Evolutionary conservation across 2,113 vertebrate genomes (phyloP).

Genomic region (Chlorodrepanis virens): DNA sequence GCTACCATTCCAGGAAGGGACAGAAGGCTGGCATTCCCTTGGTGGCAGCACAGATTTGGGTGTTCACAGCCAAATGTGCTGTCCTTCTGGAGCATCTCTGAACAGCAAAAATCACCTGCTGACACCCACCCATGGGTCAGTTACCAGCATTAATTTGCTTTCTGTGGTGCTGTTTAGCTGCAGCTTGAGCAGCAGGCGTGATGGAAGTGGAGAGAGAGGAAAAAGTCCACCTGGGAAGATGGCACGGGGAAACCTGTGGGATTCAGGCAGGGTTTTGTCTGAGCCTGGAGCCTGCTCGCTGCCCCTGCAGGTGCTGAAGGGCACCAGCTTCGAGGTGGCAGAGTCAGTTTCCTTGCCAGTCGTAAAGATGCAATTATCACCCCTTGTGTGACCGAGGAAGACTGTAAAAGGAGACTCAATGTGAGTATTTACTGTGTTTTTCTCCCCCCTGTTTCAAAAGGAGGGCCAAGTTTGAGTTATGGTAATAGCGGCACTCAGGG

Average conservation of each 20-base stretch:
- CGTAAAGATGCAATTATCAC: conserved; percentile 71
- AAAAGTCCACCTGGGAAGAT: neutral
- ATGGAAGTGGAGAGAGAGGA: neutral
- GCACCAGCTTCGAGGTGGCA: conserved; percentile 8
- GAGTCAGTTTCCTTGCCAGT: conserved; percentile 49
- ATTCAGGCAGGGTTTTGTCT: neutral
- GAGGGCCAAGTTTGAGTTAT: conserved; percentile 72
- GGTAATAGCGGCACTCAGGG: conserved; percentile 57
- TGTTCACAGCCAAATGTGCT: neutral
- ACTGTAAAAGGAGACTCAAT: conserved; percentile 54
- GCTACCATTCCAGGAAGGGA: neutral
- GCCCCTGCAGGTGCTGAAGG: conserved; percentile 32
- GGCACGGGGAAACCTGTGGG: neutral
- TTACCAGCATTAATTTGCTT: neutral
- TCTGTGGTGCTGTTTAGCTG: neutral
- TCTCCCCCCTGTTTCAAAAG: conserved; percentile 56
- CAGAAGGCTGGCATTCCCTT: neutral
- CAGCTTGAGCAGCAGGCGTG: neutral
- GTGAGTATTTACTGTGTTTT: conserved; percentile 61
- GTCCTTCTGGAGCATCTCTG: neutral
- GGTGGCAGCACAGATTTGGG: neutral
- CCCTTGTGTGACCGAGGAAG: conserved; percentile 57
- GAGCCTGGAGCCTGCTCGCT: neutral
- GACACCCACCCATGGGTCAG: neutral
- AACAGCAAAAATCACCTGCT: neutral